A percentile compares a stretch with the other conserved stretches of the same genome.
Evolutionary conservation across 1,140 invertebrate genomes (phyloP).

Genomic region (Drosophila eugracilis): DNA sequence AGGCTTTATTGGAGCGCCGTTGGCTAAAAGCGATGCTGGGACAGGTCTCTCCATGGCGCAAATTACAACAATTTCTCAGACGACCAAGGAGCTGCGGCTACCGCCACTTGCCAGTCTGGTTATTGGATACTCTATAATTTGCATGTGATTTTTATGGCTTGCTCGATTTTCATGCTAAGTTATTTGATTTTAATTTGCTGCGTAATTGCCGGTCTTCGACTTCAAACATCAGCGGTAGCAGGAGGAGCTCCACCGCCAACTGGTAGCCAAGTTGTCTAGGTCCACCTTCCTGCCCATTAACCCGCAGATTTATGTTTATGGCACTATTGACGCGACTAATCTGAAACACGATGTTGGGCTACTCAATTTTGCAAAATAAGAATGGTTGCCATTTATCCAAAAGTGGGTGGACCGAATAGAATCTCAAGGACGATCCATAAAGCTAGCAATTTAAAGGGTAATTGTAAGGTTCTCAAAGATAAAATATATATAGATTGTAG

Average conservation of each 20-base stretch:
- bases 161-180: slow-evolving; percentile 76
- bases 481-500: slow-evolving; percentile 26
- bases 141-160: slow-evolving; percentile 82
- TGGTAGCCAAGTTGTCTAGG: slow-evolving; percentile 37
- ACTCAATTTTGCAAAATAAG: slow-evolving; percentile 43
- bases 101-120: slow-evolving; percentile 32
- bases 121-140: slow-evolving; percentile 76
- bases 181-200: slow-evolving; percentile 84
- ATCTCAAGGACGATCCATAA: slow-evolving; percentile 45
- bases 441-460: slow-evolving; percentile 12
- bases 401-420: slow-evolving; percentile 24
- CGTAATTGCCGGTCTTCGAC: slow-evolving; percentile 67
- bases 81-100: slow-evolving; percentile 7
- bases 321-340: slow-evolving; percentile 60
- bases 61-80: slow-evolving; percentile 77
- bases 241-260: slow-evolving; percentile 6
- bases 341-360: slow-evolving; percentile 24
- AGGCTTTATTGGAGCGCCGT: slow-evolving; percentile 68
- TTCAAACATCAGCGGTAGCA: neutral
- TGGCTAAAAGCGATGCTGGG: slow-evolving; percentile 35
- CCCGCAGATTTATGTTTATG: slow-evolving; percentile 66
- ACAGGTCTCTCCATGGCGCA: slow-evolving; percentile 53
- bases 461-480: neutral
- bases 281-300: slow-evolving; percentile 57
- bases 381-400: slow-evolving; percentile 24